Conservation (phyloP, 2,797 vertebrate species). For the Calcarius lapponicus region DNA sequence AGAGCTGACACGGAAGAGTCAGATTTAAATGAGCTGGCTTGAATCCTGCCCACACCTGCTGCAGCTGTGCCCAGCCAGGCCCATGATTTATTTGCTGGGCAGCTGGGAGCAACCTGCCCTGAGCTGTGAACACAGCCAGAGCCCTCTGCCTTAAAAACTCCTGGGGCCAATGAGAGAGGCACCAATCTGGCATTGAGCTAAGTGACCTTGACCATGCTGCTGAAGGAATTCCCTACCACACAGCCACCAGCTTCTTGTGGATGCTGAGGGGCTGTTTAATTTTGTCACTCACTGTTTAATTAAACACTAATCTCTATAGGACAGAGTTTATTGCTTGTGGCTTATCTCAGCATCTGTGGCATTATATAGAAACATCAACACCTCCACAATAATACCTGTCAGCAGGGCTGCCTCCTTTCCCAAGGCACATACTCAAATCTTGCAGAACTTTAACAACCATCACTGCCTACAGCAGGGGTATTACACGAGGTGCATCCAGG, state of each 20-base stretch:
- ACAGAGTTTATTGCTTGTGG: neutral
- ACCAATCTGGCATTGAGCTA: neutral
- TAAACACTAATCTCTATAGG: neutral
- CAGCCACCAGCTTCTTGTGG: neutral
- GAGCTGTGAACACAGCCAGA: neutral
- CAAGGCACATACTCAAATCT: neutral
- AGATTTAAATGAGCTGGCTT: neutral
- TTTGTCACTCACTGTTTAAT: constrained; percentile 29
- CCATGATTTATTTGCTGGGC: neutral
- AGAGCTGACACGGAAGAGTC: neutral
- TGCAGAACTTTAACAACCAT: neutral
- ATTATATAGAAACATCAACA: neutral
- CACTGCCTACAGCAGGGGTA: neutral
- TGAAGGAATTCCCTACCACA: neutral
- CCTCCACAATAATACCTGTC: constrained; percentile 1
- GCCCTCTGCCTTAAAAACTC: neutral
- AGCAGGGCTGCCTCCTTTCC: neutral
- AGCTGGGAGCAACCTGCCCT: neutral
- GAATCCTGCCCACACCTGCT: neutral
- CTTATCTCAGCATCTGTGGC: constrained; percentile 1
- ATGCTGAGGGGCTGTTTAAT: neutral
- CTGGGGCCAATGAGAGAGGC: neutral
- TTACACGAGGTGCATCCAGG: neutral
- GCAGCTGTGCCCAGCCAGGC: neutral
- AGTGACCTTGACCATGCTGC: neutral